Evolutionary conservation across 2,797 vertebrate species (phyloP).

Genomic region (Synanceia verrucosa): DNA sequence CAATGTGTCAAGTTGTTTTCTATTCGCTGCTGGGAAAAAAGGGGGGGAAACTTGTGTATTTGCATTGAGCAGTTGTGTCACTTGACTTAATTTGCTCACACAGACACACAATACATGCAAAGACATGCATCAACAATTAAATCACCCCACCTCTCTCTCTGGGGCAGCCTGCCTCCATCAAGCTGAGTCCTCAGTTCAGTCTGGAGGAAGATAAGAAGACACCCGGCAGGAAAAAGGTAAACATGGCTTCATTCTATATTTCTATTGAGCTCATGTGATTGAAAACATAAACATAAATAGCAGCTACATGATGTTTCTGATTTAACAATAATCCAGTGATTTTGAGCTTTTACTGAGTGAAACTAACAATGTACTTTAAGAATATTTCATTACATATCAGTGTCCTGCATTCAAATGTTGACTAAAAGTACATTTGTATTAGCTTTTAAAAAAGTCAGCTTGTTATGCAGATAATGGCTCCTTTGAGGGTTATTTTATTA

Average conservation of each 20-base stretch:
- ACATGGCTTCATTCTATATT: neutral
- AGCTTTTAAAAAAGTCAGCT: neutral
- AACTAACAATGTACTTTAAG: neutral
- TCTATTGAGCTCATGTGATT: neutral
- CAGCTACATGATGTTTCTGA: neutral
- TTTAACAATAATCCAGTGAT: neutral
- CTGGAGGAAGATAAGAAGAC: conserved; percentile 7
- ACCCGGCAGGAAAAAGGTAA: conserved; percentile 56
- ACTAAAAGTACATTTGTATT: neutral
- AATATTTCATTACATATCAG: neutral
- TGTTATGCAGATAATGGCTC: neutral
- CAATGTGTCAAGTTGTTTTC: conserved; percentile 47
- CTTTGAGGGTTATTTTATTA: neutral
- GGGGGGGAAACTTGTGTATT: conserved; percentile 33
- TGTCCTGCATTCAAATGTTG: neutral
- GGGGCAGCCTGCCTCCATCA: neutral
- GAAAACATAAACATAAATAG: neutral
- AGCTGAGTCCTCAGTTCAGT: conserved; percentile 30
- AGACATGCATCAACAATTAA: conserved; percentile 23
- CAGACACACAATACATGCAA: conserved; percentile 21
- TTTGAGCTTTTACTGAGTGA: neutral
- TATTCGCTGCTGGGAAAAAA: conserved; percentile 27
- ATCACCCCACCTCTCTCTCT: conserved; percentile 28
- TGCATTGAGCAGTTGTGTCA: conserved; percentile 46
- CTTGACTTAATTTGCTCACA: conserved; percentile 52